phyloP scores from a whole-genome alignment of 2,797 vertebrate genomes.

The Simalia tracyae region DNA sequence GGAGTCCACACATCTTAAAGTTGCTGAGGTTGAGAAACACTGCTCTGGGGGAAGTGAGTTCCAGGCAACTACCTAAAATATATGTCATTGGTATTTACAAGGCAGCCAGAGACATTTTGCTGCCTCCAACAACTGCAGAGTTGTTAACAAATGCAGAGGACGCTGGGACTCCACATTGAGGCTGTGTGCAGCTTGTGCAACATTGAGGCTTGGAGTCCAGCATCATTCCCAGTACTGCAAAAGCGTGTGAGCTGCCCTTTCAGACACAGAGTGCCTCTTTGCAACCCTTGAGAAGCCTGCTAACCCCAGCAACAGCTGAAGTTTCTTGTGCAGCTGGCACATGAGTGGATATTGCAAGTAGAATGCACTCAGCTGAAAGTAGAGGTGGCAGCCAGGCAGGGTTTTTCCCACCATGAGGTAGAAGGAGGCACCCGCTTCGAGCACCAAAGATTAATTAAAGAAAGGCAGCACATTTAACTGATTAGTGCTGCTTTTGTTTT shows the following conservation, averaged over 20 bases:
- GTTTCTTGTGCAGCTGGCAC: neutral
- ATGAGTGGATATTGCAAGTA: neutral
- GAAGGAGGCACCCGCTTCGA: neutral
- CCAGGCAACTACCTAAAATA: neutral
- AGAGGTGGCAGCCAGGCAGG: neutral
- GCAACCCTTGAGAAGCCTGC: neutral
- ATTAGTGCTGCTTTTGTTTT: neutral
- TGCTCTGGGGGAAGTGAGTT: neutral
- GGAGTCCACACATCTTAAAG: neutral
- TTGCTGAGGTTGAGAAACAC: neutral
- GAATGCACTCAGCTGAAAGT: neutral
- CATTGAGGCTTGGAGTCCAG: neutral
- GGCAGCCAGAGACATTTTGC: neutral
- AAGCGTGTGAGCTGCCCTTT: neutral
- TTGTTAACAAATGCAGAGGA: neutral
- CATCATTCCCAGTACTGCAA: neutral
- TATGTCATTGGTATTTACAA: neutral
- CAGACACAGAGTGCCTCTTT: neutral
- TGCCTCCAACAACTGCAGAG: neutral
- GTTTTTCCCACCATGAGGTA: neutral
- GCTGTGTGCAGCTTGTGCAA: neutral
- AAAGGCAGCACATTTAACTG: neutral
- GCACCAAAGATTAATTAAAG: neutral
- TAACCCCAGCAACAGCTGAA: no score
- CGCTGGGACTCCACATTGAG: neutral